Evolutionary conservation across 2,888 invertebrate genomes (phyloP).

Genomic region (Cephus spinipes): DNA sequence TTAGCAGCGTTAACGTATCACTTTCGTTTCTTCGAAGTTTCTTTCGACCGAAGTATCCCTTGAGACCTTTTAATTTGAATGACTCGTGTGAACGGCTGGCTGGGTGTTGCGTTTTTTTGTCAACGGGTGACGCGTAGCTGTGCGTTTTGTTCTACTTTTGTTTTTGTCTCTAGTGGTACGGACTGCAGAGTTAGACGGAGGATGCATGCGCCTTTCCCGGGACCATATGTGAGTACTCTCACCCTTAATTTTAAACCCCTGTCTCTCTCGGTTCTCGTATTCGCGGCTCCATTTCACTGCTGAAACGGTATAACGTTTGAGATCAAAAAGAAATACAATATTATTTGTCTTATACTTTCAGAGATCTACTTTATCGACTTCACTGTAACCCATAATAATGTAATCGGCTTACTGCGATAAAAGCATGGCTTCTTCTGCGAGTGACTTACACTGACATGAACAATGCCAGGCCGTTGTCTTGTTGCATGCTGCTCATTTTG

Average conservation of each 20-base stretch:
- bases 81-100: constrained; percentile 45
- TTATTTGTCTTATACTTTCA: not conserved
- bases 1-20: constrained; percentile 51
- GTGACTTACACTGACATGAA: not conserved
- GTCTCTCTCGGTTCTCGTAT: not conserved
- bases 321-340: not conserved
- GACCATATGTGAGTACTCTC: constrained; percentile 66
- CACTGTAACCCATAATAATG: not conserved
- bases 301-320: not conserved
- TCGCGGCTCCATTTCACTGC: not conserved
- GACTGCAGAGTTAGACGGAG: constrained; percentile 68
- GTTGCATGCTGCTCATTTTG: not conserved
- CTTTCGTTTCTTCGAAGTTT: constrained; percentile 15
- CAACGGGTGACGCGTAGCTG: constrained; percentile 23
- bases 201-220: constrained; percentile 67
- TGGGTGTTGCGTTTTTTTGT: constrained; percentile 50
- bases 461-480: not conserved
- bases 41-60: constrained; percentile 21
- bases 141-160: constrained; percentile 59
- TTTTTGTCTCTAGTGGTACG: constrained; percentile 67
- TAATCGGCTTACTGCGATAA: not conserved
- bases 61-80: not conserved
- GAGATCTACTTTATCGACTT: not conserved
- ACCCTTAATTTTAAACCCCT: constrained; percentile 50
- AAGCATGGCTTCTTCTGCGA: not conserved